Percentiles rank a stretch among this genome's conserved stretches.
Conservation (phyloP, 1,140 invertebrate genomes). For the Mycetomoellerius zeteki region DNA sequence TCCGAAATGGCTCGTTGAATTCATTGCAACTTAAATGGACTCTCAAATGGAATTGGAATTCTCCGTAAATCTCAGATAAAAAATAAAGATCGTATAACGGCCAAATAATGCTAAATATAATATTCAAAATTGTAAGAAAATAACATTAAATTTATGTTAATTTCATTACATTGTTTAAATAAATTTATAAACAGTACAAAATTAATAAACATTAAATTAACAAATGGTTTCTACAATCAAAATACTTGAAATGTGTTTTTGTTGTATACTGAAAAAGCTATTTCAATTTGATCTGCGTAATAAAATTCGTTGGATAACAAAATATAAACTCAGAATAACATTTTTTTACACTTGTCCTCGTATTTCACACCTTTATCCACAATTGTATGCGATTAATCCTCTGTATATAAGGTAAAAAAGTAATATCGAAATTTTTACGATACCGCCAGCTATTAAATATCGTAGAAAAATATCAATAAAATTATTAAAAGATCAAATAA, state of each 20-base stretch:
- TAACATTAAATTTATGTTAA: not conserved
- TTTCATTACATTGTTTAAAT: not conserved
- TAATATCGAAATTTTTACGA: not conserved
- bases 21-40: conserved; percentile 51
- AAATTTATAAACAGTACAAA: not conserved
- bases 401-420: not conserved
- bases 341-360: conserved; percentile 2
- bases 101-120: not conserved
- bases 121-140: not conserved
- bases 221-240: not conserved
- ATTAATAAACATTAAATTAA: conserved; percentile 6
- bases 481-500: conserved; percentile 14
- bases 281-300: not conserved
- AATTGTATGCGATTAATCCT: not conserved
- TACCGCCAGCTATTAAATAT: conserved; percentile 4
- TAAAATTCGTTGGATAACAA: not conserved
- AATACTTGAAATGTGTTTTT: not conserved
- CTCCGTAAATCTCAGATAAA: conserved; percentile 19
- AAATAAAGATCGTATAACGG: not conserved
- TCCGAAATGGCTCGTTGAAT: conserved; percentile 51
- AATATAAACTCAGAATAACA: conserved; percentile 3
- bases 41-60: conserved; percentile 40
- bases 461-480: not conserved
- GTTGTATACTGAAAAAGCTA: not conserved
- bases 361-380: not conserved